These are phyloP conservation scores for Drosophila limbata DNA, from an alignment of 2,888 invertebrate species.

Conservation along the genomic window DNA sequence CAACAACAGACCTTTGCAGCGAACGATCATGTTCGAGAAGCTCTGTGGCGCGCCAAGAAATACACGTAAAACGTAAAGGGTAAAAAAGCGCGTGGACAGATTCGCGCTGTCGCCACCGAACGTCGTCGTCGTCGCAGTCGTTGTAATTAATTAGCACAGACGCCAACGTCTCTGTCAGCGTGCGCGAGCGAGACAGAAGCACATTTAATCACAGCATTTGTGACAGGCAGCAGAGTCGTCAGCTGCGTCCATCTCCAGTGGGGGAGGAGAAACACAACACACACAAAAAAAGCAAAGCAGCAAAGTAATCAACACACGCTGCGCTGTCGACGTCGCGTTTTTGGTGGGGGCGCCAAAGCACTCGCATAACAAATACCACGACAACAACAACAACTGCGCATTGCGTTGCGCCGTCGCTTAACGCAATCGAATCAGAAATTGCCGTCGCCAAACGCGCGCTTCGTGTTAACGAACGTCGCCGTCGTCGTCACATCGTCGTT, in stretches of 20 bases:
- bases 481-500: slow-evolving; percentile 46
- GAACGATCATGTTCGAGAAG: slow-evolving; percentile 81
- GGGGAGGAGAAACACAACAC: slow-evolving; percentile 33
- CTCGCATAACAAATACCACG: slow-evolving; percentile 17
- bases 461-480: slow-evolving; percentile 68
- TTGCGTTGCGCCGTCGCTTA: slow-evolving; percentile 75
- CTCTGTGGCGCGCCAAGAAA: slow-evolving; percentile 62
- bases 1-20: slow-evolving; percentile 82
- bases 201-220: slow-evolving; percentile 65
- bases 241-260: slow-evolving; percentile 15
- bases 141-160: slow-evolving; percentile 75
- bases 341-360: slow-evolving; percentile 56
- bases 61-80: slow-evolving; percentile 45
- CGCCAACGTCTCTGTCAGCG: slow-evolving; percentile 60
- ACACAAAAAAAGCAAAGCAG: slow-evolving; percentile 25
- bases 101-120: slow-evolving; percentile 44
- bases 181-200: slow-evolving; percentile 58
- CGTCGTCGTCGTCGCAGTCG: slow-evolving; percentile 28
- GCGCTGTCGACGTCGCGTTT: slow-evolving; percentile 68
- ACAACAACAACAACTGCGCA: slow-evolving; percentile 59
- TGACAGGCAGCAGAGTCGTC: slow-evolving; percentile 46
- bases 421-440: slow-evolving; percentile 80
- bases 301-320: slow-evolving; percentile 73
- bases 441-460: slow-evolving; percentile 78
- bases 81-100: slow-evolving; percentile 53